Evolutionary conservation across 2,888 invertebrate genomes (phyloP).

Genomic region (Chrysotoxum bicinctum): DNA sequence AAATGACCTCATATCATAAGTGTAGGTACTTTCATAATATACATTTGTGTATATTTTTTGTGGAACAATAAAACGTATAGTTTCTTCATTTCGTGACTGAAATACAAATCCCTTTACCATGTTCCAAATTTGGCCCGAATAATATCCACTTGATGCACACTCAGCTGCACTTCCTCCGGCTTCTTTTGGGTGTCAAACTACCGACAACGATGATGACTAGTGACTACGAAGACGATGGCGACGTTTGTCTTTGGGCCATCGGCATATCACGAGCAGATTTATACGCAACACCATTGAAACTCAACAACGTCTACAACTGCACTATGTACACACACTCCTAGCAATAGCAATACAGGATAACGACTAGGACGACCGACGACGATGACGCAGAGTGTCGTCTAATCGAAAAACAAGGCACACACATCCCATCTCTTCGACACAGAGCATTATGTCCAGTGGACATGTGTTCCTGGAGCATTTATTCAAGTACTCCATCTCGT

Average conservation of each 20-base stretch:
- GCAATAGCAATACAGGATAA: constrained; percentile 5
- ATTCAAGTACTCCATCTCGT: constrained; percentile 40
- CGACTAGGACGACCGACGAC: constrained; percentile 9
- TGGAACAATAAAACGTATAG: constrained; percentile 34
- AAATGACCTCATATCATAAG: constrained; percentile 34
- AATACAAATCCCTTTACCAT: constrained; percentile 41
- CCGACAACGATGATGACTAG: constrained; percentile 5
- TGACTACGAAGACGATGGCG: background rate
- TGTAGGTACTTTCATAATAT: background rate
- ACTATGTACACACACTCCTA: constrained; percentile 13
- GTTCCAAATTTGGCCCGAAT: constrained; percentile 44
- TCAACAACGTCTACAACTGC: constrained; percentile 13
- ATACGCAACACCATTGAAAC: constrained; percentile 55
- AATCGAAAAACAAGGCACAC: constrained; percentile 60
- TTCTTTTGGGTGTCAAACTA: constrained; percentile 48
- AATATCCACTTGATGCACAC: constrained; percentile 59
- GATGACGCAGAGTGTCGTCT: constrained; percentile 47
- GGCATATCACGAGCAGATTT: constrained; percentile 21
- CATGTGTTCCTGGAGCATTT: constrained; percentile 57
- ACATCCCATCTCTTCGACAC: constrained; percentile 25
- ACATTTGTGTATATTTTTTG: background rate
- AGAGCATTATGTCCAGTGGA: constrained; percentile 44
- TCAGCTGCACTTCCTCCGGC: constrained; percentile 43
- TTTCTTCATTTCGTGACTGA: constrained; percentile 49
- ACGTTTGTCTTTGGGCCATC: constrained; percentile 28